Base-by-base conservation (phyloP, 2,113 vertebrate species). In the Callochromis pleurospilus region DNA sequence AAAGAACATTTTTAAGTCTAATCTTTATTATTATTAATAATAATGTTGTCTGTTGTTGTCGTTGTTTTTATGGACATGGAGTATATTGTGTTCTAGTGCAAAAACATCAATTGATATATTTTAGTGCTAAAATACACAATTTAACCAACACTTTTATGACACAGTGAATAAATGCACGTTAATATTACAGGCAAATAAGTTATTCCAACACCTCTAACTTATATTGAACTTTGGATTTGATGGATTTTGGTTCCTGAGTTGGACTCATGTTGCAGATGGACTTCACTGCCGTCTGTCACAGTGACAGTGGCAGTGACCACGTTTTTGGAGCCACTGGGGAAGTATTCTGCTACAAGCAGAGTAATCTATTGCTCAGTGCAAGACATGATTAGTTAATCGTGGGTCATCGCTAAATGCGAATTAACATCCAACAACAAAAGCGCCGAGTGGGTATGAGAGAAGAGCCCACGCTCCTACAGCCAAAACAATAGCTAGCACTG, bases 401-500 rank as follows among this genome's bases (percentile, higher is more conserved):
- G 31, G 7, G 17, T 9, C 9, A 21, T 14, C 1, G 19, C 21
- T 14, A 29, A 36, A 60, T 9, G 40, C n/a, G 45, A 60, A 70
- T 10, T 51, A n/a, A 24, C 7, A n/a, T 10, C 8, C 6, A 19
- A 21, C 4, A 56, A 45, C 40, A 8, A 33, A 2, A 73, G 10
- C 15, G n/a, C 51, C 2, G 3, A 24, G n/a, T 51, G 2, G 12
- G 24, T 15, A 54, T 38, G 5, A 73, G 17, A 6, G 7, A 45
- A 31, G 31, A 42, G 15, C 73, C 45, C 31, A 33, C 29, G n/a
- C n/a, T 26, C 9, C 2, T 15, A 26, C 62, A 47, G 11, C 17
- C 82, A 82, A 73, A 86, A 89, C 88, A 88, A 85, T 82, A 26
- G 89, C 70, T 92, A 89, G 88, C 85, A 51, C 24, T 2, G 3